Conservation (phyloP, 2,888 invertebrate species). For the Nymphalis polychloros region DNA sequence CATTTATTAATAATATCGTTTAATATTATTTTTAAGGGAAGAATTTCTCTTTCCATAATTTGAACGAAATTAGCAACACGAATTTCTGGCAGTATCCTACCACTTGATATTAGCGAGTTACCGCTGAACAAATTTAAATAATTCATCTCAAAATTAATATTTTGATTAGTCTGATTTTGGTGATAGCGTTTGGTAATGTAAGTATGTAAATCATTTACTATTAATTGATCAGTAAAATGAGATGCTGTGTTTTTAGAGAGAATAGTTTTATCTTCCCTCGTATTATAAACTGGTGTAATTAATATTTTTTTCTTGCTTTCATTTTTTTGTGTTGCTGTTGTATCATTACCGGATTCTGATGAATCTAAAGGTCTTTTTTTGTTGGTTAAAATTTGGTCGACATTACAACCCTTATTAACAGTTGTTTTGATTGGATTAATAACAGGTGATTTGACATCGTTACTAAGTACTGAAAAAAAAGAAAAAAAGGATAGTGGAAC, state of each 20-base stretch:
- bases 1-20: slow-evolving; percentile 62
- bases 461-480: background rate
- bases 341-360: background rate
- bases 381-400: background rate
- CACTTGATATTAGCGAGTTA: slow-evolving; percentile 20
- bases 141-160: background rate
- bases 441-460: background rate
- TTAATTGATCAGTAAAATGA: background rate
- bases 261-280: background rate
- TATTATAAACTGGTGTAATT: background rate
- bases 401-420: background rate
- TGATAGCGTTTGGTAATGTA: background rate
- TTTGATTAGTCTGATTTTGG: background rate
- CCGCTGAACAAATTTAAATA: slow-evolving; percentile 6
- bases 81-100: slow-evolving; percentile 52
- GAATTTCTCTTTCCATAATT: slow-evolving; percentile 62
- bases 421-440: background rate
- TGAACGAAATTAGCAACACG: slow-evolving; percentile 56
- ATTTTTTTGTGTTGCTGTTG: background rate
- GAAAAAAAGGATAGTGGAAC: background rate
- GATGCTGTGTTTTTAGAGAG: background rate
- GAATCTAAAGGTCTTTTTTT: background rate
- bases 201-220: background rate
- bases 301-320: background rate
- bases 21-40: slow-evolving; percentile 60